Conservation (phyloP, 1,140 invertebrate species). For the Acarapis woodi region DNA sequence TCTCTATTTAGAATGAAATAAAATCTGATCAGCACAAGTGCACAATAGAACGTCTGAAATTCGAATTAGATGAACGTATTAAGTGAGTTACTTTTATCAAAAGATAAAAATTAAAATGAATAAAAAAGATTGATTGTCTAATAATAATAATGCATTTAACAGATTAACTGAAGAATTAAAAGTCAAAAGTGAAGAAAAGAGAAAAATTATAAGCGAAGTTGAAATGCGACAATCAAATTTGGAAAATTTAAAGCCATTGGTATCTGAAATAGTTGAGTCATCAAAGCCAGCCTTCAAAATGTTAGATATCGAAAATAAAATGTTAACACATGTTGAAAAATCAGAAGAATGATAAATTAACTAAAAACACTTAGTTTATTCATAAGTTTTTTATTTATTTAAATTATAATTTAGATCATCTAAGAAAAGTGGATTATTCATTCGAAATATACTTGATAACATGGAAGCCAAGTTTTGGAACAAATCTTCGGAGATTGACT, state of each 20-base stretch:
- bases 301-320: not conserved
- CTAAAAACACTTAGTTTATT: no score
- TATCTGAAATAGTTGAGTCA: not conserved
- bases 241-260: slow-evolving; percentile 1
- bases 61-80: slow-evolving; percentile 66
- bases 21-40: slow-evolving; percentile 39
- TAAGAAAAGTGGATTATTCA: slow-evolving; percentile 44
- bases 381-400: no score
- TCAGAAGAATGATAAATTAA: no score
- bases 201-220: not conserved
- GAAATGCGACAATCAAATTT: not conserved
- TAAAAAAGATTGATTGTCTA: not conserved
- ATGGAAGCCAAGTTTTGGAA: slow-evolving; percentile 53
- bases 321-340: not conserved
- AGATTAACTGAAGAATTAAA: not conserved
- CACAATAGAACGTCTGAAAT: slow-evolving; percentile 55
- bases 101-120: no score
- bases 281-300: not conserved
- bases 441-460: slow-evolving; percentile 60
- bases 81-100: slow-evolving; percentile 21
- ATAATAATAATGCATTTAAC: not conserved
- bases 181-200: not conserved
- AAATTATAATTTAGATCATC: no score
- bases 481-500: slow-evolving; percentile 52
- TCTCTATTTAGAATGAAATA: slow-evolving; percentile 28